Base-by-base conservation (phyloP, 2,888 invertebrate species). In the Thysanoteuthis rhombus region DNA sequence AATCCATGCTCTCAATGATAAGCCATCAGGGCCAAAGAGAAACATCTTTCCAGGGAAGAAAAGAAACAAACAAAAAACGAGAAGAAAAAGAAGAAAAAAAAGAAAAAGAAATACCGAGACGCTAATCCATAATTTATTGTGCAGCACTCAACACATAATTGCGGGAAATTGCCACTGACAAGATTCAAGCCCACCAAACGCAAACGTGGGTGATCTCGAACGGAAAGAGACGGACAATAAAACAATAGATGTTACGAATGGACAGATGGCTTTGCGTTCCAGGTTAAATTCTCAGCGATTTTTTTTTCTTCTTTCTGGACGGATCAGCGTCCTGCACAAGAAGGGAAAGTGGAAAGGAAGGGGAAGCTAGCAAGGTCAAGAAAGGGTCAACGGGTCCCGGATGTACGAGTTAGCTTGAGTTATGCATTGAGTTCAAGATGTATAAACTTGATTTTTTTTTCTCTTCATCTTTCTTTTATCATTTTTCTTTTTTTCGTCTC, bases 141-240 rank as follows among this genome's bases (percentile, higher is more conserved):
- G 75, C 75, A 75, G 36, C 75, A 16, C n/a, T n/a, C n/a, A n/a
- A n/a, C n/a, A 16, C n/a, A 10, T 75, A 75, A 75, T n/a, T 4
- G 75, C n/a, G 75, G n/a, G n/a, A 75, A 75, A 75, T 75, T 75
- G 75, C n/a, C 75, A 75, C n/a, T n/a, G n/a, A 75, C 75, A 75
- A 75, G 75, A 75, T 75, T 12, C 12, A n/a, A 52, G 5, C 25
- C 52, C 22, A 25, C 52, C 52, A 36, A n/a, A 16, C n/a, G 75
- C 75, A n/a, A 75, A 75, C 1, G 36, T 12, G n/a, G 36, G 36
- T n/a, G 32, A 75, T n/a, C 0, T 12, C 75, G 75, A 75, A n/a
- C 75, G 75, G 75, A 75, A 58, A n/a, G n/a, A n/a, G 5, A 4
- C 4, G 75, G 36, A 10, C n/a, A 75, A 75, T 75, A 75, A 75